Evolutionary conservation across 2,888 invertebrate species (phyloP), one percentile per base, ranked within the genome.

Genomic region (Drosophila anomelani): DNA sequence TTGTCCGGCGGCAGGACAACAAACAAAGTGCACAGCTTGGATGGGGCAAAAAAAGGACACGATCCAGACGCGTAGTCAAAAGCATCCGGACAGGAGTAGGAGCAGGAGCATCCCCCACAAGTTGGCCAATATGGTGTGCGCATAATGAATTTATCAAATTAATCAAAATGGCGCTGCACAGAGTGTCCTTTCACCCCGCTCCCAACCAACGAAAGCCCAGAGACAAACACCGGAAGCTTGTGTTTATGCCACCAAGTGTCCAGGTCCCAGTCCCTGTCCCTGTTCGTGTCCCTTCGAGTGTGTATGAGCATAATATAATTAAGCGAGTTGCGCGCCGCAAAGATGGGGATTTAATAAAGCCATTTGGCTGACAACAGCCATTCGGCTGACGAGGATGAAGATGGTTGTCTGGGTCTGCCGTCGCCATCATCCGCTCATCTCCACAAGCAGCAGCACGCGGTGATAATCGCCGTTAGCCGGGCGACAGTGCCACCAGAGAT

Each of bases 71-170:
- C 34, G 13, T 26, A 44, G 58, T 43, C 34, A 49, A 34, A 34
- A 56, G 29, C 55, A 56, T 55, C 39, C 47, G 57, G 41, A 47
- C 47, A 34, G 55, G 41, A 53, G 32, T 12, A 10, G 29, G 29
- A 20, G 20, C 20, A 20, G 20, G 20, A 20, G 6, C 32, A 61
- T 10, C 53, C 39, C 39, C 38, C 58, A 44, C 62, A 39, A 60
- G 36, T 62, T 26, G 43, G 58, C 88, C 88, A 87, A 90, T 90
- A 90, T 91, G 91, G 81, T 80, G 84, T 75, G 77, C 79, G 62
- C 86, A 88, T 89, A 85, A 90, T 90, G 88, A 80, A 90, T 91
- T 90, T 90, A 91, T 90, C 91, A 85, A 89, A 90, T 90, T 90
- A 90, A 86, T 89, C 86, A 89, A 84, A 85, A 79, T 80, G 76